Evolutionary conservation across 2,113 vertebrate genomes (phyloP).

Genomic region (Oenanthe melanoleuca): DNA sequence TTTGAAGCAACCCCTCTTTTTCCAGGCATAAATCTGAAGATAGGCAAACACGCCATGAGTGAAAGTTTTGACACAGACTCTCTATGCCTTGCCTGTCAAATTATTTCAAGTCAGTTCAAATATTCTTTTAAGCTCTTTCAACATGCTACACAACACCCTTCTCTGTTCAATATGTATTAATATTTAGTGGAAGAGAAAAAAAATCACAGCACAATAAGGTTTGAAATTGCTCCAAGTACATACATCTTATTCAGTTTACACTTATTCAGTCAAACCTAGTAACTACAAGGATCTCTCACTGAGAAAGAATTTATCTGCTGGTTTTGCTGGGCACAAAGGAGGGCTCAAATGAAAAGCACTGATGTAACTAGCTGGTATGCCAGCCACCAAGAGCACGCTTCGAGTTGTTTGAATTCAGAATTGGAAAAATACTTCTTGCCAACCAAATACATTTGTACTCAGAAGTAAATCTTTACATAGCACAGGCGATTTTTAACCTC

Average conservation of each 20-base stretch:
- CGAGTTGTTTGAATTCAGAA: not conserved
- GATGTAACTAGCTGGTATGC: accelerated
- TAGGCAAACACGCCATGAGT: accelerated
- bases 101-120: not conserved
- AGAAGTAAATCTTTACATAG: slow-evolving; percentile 23
- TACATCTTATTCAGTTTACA: not conserved
- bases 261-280: not conserved
- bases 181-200: not conserved
- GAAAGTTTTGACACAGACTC: not conserved
- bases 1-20: not conserved
- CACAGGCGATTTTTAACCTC: not conserved
- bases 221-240: not conserved
- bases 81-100: not conserved
- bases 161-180: not conserved
- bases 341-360: not conserved
- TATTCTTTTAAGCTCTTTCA: not conserved
- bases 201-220: not conserved
- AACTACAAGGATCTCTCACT: not conserved
- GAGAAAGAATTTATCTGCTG: not conserved
- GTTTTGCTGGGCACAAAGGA: not conserved
- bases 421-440: not conserved
- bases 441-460: not conserved
- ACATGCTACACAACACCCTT: not conserved
- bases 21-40: not conserved
- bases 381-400: not conserved